Conservation (phyloP, 2,888 invertebrate genomes). For the Pycnomerus fuliginosus region DNA sequence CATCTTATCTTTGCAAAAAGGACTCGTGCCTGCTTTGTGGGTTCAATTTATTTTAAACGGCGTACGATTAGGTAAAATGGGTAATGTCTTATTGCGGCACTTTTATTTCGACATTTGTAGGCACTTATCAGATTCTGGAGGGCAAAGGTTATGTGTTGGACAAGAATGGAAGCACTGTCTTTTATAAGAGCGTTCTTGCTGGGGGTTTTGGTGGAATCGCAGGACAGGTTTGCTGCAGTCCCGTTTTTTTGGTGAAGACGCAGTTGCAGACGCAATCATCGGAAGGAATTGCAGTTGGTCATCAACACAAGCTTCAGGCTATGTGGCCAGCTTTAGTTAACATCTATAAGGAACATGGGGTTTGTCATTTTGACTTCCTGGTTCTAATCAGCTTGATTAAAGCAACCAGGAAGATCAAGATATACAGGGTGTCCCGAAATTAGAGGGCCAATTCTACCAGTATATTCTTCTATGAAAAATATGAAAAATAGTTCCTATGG, state of each 20-base stretch:
- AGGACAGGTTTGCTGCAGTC: constrained; percentile 71
- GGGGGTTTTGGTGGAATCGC: constrained; percentile 64
- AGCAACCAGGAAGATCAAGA: too few relatives aligned
- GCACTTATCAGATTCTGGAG: constrained; percentile 41
- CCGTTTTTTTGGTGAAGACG: constrained; percentile 77
- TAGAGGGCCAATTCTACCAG: too few relatives aligned
- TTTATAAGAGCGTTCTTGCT: constrained; percentile 53
- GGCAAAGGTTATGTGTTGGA: constrained; percentile 50
- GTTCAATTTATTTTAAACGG: constrained; percentile 73
- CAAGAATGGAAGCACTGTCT: constrained; percentile 54
- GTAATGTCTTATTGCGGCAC: not conserved
- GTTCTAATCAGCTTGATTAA: too few relatives aligned
- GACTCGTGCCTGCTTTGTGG: constrained; percentile 78
- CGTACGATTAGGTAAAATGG: constrained; percentile 53
- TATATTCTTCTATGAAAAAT: too few relatives aligned
- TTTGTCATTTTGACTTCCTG: too few relatives aligned
- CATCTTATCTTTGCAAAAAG: constrained; percentile 70
- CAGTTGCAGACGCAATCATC: constrained; percentile 76
- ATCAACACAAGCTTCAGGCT: constrained; percentile 72
- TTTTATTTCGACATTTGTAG: constrained; percentile 27
- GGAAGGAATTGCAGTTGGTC: constrained; percentile 76
- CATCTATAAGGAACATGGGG: constrained; percentile 57
- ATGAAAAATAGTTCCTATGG: too few relatives aligned
- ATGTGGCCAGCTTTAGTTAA: constrained; percentile 53
- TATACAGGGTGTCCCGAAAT: too few relatives aligned